phyloP scores from a whole-genome alignment of 2,888 invertebrate species.

The Napeogenes sylphis region DNA sequence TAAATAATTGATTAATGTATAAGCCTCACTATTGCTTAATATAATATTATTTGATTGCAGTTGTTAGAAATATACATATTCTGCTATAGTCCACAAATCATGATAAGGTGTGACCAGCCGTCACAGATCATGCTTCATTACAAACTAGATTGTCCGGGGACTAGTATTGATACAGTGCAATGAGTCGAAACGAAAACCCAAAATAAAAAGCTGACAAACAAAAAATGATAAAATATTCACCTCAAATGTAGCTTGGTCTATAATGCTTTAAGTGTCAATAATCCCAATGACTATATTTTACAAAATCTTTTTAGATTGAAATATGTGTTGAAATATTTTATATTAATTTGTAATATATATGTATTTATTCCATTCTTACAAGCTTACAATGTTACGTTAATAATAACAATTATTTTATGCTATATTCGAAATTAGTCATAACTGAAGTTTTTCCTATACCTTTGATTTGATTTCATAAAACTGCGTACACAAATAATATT shows the following conservation, averaged over 20 bases:
- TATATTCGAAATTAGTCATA: too few species aligned
- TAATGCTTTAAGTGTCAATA: too few species aligned
- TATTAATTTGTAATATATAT: too few species aligned
- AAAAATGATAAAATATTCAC: conserved; percentile 13
- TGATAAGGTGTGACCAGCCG: conserved; percentile 10
- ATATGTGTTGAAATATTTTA: too few species aligned
- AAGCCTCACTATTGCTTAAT: not conserved
- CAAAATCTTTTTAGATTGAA: too few species aligned
- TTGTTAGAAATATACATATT: not conserved
- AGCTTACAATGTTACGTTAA: too few species aligned
- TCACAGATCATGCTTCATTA: conserved; percentile 32
- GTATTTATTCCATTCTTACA: too few species aligned
- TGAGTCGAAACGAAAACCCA: conserved; percentile 21
- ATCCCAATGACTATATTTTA: too few species aligned
- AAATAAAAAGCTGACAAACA: conserved; percentile 11
- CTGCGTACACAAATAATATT: not conserved
- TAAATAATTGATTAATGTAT: conserved; percentile 15
- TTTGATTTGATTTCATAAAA: conserved; percentile 14
- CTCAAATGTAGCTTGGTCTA: not conserved
- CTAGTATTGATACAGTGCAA: conserved; percentile 29
- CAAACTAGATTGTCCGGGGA: conserved; percentile 19
- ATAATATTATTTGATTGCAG: not conserved
- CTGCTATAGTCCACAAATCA: not conserved
- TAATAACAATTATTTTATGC: too few species aligned
- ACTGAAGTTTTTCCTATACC: not conserved